These are phyloP conservation scores for Autographa pulchrina DNA, from an alignment of 2,888 invertebrate genomes.

Conservation along the genomic window DNA sequence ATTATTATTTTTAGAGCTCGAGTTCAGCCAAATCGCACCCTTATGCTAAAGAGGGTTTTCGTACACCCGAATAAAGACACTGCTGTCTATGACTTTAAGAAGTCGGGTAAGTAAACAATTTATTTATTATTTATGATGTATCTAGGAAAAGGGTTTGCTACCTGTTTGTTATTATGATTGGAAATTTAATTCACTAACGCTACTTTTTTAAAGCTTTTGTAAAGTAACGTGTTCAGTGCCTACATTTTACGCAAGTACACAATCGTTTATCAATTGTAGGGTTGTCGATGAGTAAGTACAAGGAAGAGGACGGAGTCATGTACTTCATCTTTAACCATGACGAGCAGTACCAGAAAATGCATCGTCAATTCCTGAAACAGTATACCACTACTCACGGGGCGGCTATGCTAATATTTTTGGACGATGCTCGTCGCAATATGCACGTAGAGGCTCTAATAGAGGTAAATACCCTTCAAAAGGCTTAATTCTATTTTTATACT, in stretches of 20 bases:
- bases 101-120: slow-evolving; percentile 31
- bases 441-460: slow-evolving; percentile 73
- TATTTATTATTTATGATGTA: no score
- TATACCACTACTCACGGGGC: background rate
- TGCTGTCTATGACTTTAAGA: slow-evolving; percentile 37
- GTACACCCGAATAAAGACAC: slow-evolving; percentile 47
- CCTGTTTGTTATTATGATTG: no score
- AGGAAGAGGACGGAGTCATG: slow-evolving; percentile 44
- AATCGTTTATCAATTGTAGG: slow-evolving; percentile 56
- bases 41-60: slow-evolving; percentile 42
- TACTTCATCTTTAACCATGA: slow-evolving; percentile 70
- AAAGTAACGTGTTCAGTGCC: no score
- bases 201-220: no score
- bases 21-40: slow-evolving; percentile 24
- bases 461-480: slow-evolving; percentile 56
- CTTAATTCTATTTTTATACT: background rate
- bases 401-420: slow-evolving; percentile 22
- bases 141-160: no score
- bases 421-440: slow-evolving; percentile 49
- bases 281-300: slow-evolving; percentile 66
- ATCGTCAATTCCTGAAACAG: slow-evolving; percentile 51
- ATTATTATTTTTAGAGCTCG: slow-evolving; percentile 29
- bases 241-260: background rate
- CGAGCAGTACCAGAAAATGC: slow-evolving; percentile 63
- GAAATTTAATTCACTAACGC: no score